phyloP scores from a whole-genome alignment of 2,797 vertebrate species.

The Anolis apletophallus region DNA sequence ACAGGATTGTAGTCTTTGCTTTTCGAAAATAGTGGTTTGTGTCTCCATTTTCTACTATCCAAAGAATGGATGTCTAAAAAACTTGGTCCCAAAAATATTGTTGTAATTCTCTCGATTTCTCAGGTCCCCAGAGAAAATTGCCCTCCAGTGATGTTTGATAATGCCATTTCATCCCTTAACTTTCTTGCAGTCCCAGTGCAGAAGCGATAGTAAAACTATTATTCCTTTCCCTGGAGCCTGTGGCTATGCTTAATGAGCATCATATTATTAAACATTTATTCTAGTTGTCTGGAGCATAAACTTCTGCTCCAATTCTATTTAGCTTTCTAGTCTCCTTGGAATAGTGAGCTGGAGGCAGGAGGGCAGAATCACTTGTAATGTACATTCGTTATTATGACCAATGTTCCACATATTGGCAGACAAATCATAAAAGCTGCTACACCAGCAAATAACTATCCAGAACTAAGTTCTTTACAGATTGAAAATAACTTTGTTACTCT shows the following conservation, averaged over 20 bases:
- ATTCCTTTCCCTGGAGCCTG: background rate
- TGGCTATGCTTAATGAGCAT: constrained; percentile 33
- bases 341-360: background rate
- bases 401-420: background rate
- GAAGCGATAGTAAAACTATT: constrained; percentile 37
- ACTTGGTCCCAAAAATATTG: background rate
- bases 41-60: background rate
- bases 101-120: background rate
- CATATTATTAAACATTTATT: constrained; percentile 37
- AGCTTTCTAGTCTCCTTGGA: constrained; percentile 38
- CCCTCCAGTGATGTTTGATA: background rate
- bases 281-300: constrained; percentile 43
- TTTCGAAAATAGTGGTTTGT: background rate
- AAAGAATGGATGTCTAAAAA: constrained; percentile 11
- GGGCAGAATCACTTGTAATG: background rate
- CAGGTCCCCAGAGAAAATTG: background rate
- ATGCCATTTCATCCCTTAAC: constrained; percentile 41
- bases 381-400: background rate
- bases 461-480: too few species aligned
- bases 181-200: background rate
- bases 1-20: background rate
- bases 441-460: background rate
- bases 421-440: background rate
- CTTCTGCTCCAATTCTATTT: constrained; percentile 30
- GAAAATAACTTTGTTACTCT: too few species aligned